A percentile compares a stretch with the other conserved stretches of the same genome.
These are phyloP conservation scores for Eurypyga helias DNA, from an alignment of 2,113 vertebrate species.

Conservation along the genomic window DNA sequence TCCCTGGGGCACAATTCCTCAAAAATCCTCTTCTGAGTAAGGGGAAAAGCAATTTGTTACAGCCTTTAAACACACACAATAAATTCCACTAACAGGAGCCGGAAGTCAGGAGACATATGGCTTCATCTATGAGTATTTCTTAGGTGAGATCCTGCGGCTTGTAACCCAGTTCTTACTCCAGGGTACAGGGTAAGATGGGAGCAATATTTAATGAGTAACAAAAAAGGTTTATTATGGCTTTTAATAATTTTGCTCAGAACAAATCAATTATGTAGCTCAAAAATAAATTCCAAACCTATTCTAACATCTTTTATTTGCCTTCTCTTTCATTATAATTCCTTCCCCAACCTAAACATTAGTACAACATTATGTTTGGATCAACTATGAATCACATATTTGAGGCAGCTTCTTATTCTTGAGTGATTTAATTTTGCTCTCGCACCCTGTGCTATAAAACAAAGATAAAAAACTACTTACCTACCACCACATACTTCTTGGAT, in stretches of 20 bases:
- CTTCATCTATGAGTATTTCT: not conserved
- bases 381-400: not conserved
- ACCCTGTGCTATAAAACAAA: not conserved
- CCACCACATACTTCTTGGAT: not conserved
- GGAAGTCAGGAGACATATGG: not conserved
- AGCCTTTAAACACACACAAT: not conserved
- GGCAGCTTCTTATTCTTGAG: not conserved
- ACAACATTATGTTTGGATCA: not conserved
- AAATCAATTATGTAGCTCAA: not conserved
- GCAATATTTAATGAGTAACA: not conserved
- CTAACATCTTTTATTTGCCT: not conserved
- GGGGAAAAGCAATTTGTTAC: not conserved
- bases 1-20: not conserved
- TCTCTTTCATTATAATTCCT: not conserved
- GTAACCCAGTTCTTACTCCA: not conserved
- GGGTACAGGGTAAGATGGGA: not conserved
- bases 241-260: not conserved
- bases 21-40: not conserved
- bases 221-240: not conserved
- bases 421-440: not conserved
- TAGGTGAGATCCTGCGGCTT: not conserved
- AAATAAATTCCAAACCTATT: not conserved
- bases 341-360: not conserved
- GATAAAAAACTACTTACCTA: not conserved
- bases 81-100: not conserved